A percentile compares a stretch with the other conserved stretches of the same genome.
Conservation (phyloP, 2,888 invertebrate species). For the Himalopsyche japonica region DNA sequence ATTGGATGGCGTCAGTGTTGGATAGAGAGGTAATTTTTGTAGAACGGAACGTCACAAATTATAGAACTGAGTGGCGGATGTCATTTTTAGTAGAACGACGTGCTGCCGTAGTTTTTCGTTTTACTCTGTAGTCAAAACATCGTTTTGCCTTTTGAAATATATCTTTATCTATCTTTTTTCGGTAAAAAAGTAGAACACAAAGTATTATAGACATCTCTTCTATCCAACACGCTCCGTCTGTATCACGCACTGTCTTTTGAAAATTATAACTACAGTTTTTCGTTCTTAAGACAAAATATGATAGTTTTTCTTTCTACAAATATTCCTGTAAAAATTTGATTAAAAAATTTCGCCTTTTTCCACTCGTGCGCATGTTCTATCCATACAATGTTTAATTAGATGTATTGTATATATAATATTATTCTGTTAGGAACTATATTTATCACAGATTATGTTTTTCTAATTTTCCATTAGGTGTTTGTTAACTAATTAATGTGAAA, state of each 20-base stretch:
- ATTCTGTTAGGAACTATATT: no score
- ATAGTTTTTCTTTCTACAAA: background rate
- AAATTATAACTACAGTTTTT: background rate
- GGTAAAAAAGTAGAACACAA: conserved; percentile 11
- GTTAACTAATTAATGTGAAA: no score
- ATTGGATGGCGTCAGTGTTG: conserved; percentile 64
- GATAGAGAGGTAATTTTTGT: conserved; percentile 59
- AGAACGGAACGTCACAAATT: conserved; percentile 6
- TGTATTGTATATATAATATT: no score
- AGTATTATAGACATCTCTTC: conserved; percentile 27
- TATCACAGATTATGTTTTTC: no score
- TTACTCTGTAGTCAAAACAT: background rate
- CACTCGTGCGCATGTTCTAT: no score
- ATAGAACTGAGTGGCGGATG: background rate
- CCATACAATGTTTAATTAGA: no score
- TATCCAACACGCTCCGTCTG: conserved; percentile 40
- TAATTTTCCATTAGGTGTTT: no score
- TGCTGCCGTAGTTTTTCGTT: background rate
- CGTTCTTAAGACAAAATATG: background rate
- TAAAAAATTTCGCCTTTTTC: no score
- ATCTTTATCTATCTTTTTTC: conserved; percentile 8
- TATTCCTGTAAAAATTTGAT: no score
- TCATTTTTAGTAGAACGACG: background rate
- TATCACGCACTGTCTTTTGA: conserved; percentile 9
- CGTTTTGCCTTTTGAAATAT: background rate